phyloP scores from a whole-genome alignment of 1,140 invertebrate species.

The Lerema accius region DNA sequence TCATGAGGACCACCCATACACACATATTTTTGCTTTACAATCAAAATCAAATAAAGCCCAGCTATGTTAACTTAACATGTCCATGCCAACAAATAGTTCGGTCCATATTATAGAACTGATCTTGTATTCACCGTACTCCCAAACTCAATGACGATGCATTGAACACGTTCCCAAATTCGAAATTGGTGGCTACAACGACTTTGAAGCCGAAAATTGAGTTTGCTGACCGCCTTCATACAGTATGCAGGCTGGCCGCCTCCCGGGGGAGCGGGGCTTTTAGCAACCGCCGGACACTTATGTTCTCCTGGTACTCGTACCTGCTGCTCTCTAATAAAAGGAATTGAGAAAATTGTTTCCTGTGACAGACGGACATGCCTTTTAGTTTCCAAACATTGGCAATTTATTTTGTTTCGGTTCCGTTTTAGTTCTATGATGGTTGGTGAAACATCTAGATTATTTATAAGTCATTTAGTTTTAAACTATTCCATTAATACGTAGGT shows the following conservation, averaged over 20 bases:
- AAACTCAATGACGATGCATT: conserved; percentile 27
- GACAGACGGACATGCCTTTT: too few relatives aligned
- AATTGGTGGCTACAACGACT: conserved; percentile 50
- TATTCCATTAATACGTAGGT: too few relatives aligned
- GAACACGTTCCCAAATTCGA: conserved; percentile 43
- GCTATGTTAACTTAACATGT: too few relatives aligned
- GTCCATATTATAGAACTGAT: conserved; percentile 13
- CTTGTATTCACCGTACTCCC: conserved; percentile 29
- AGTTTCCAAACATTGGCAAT: too few relatives aligned
- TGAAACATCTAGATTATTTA: too few relatives aligned
- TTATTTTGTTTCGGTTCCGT: too few relatives aligned
- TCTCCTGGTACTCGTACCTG: conserved; percentile 44
- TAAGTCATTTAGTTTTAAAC: too few relatives aligned
- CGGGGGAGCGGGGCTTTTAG: conserved; percentile 56
- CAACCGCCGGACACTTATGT: conserved; percentile 49
- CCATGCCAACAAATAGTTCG: too few relatives aligned
- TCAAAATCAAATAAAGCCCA: too few relatives aligned
- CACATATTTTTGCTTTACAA: too few relatives aligned
- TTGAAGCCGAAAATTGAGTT: conserved; percentile 77
- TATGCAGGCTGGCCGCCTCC: conserved; percentile 61
- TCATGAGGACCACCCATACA: too few relatives aligned
- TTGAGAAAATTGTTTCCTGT: conserved; percentile 16
- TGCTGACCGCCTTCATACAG: conserved; percentile 70
- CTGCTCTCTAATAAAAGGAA: conserved; percentile 47
- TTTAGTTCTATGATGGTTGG: too few relatives aligned